phyloP scores from a whole-genome alignment of 2,888 invertebrate species.

The Ditula angustiorana region DNA sequence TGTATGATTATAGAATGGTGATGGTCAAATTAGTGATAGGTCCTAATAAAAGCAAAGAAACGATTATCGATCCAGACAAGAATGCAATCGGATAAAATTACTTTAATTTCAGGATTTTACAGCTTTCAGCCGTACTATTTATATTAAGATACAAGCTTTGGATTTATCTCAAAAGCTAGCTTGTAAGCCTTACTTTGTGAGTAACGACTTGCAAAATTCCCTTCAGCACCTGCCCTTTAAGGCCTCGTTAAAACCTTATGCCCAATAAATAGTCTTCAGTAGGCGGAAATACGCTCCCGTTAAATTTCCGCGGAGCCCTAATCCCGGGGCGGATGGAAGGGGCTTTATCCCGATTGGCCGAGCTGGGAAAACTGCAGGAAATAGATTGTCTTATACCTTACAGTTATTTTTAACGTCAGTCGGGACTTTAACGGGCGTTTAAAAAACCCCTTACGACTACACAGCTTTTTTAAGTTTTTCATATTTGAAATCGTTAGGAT shows the following conservation, averaged over 20 bases:
- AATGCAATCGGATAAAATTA: too few relatives aligned
- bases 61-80: too few relatives aligned
- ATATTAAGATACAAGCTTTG: background rate
- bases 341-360: background rate
- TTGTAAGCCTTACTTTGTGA: background rate
- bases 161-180: background rate
- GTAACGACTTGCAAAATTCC: background rate
- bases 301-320: slow-evolving; percentile 3
- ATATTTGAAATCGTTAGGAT: too few relatives aligned
- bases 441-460: too few relatives aligned
- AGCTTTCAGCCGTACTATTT: background rate
- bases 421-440: too few relatives aligned
- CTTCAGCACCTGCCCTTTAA: background rate
- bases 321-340: background rate
- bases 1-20: too few relatives aligned
- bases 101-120: background rate
- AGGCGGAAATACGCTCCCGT: slow-evolving; percentile 1
- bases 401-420: too few relatives aligned
- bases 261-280: background rate
- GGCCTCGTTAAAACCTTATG: background rate
- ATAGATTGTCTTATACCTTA: too few relatives aligned
- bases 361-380: too few relatives aligned
- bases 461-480: too few relatives aligned
- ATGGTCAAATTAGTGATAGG: too few relatives aligned
- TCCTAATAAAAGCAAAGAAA: too few relatives aligned